These are phyloP conservation scores for Hydrozoanthus gracilis DNA, from an alignment of 92 coral and sea anemone species.

Conservation along the genomic window DNA sequence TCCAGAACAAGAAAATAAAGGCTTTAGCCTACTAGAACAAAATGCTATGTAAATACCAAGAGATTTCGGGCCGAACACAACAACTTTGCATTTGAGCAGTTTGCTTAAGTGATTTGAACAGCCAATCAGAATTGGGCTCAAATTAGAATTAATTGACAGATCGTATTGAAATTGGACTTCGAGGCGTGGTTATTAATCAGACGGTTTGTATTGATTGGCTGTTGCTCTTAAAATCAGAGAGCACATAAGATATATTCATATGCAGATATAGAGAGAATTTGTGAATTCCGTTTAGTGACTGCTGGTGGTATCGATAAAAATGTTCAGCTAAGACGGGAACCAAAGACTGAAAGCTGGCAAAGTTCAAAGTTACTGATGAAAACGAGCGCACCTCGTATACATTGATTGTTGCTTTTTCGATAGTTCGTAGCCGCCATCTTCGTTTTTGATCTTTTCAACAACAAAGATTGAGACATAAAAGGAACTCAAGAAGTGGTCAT, in stretches of 20 bases:
- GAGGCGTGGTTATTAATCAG: conserved; percentile 95
- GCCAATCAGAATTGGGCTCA: conserved; percentile 77
- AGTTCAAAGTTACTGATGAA: neutral
- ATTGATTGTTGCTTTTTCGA: conserved; percentile 1
- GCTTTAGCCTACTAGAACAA: conserved; percentile 60
- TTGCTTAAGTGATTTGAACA: conserved; percentile 78
- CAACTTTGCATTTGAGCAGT: conserved; percentile 70
- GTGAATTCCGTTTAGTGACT: conserved; percentile 64
- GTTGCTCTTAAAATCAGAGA: conserved; percentile 55
- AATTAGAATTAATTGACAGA: conserved; percentile 90
- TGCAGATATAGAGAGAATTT: conserved; percentile 68
- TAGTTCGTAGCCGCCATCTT: conserved; percentile 43
- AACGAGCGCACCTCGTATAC: neutral
- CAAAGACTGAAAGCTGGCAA: neutral
- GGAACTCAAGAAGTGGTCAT: conserved; percentile 22
- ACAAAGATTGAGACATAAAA: neutral
- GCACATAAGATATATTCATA: conserved; percentile 80
- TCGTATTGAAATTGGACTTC: conserved; percentile 69
- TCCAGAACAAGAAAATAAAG: conserved; percentile 63
- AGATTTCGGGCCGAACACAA: conserved; percentile 67
- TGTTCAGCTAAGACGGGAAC: conserved; percentile 2
- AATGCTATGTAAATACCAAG: conserved; percentile 77
- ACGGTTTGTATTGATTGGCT: conserved; percentile 81
- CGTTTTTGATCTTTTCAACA: conserved; percentile 43
- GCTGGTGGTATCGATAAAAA: conserved; percentile 23